Evolutionary conservation across 2,113 vertebrate genomes (phyloP).

Genomic region (Labrus mixtus): DNA sequence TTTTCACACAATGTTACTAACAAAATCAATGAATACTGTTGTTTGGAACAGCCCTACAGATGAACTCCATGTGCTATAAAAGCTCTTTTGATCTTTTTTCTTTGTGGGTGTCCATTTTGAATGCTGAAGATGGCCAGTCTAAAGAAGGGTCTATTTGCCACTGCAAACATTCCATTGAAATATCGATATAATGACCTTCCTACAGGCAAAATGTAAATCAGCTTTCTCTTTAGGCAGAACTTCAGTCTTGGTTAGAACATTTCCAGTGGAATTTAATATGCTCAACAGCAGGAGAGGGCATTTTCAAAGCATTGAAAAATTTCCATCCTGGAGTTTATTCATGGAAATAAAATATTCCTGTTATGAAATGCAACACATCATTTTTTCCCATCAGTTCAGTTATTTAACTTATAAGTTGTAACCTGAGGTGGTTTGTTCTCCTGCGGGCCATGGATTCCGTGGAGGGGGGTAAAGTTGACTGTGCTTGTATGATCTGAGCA

Average conservation of each 20-base stretch:
- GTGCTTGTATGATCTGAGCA: conserved; percentile 16
- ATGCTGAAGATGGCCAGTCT: not conserved
- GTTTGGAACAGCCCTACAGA: not conserved
- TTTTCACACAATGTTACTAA: not conserved
- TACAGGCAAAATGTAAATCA: conserved; percentile 26
- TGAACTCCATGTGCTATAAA: not conserved
- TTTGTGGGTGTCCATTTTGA: not conserved
- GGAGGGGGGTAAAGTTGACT: conserved; percentile 14
- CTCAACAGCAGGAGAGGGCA: not conserved
- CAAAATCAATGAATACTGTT: not conserved
- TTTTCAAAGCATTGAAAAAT: conserved; percentile 1
- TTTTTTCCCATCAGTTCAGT: conserved; percentile 6
- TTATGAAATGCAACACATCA: conserved; percentile 37
- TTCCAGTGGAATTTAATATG: not conserved
- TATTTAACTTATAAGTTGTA: conserved; percentile 24
- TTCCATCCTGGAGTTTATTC: conserved; percentile 28
- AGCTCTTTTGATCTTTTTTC: too few relatives aligned
- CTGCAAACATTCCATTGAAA: not conserved
- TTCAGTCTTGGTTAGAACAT: not conserved
- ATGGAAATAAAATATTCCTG: not conserved
- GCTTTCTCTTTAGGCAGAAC: not conserved
- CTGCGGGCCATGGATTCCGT: conserved; percentile 22
- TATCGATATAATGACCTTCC: not conserved
- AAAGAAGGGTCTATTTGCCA: not conserved
- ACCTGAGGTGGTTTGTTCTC: conserved; percentile 13